Conservation (phyloP, 2,888 invertebrate species). For the Oegoconia quadripuncta region DNA sequence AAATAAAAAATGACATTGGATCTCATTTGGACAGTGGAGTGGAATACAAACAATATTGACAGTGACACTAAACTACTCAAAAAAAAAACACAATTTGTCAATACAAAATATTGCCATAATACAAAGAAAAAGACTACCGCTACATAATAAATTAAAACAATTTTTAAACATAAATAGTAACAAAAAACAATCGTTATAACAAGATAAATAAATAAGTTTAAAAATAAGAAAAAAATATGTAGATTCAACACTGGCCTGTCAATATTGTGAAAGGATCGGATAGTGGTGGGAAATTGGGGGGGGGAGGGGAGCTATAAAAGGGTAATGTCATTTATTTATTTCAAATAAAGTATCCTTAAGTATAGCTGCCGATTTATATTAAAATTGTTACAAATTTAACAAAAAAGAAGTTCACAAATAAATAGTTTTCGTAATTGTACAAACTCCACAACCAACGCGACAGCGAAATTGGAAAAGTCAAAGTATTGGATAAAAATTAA, state of each 20-base stretch:
- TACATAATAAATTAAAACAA: slow-evolving; percentile 76
- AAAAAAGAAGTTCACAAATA: slow-evolving; percentile 56
- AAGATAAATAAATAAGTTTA: slow-evolving; percentile 72
- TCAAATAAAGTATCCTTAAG: slow-evolving; percentile 71
- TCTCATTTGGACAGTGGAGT: slow-evolving; percentile 59
- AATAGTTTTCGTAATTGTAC: slow-evolving; percentile 42
- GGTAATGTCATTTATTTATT: slow-evolving; percentile 73
- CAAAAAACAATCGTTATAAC: slow-evolving; percentile 70
- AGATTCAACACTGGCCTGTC: slow-evolving; percentile 79
- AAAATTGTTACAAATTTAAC: slow-evolving; percentile 64
- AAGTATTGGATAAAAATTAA: slow-evolving; percentile 26
- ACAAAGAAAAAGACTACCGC: slow-evolving; percentile 53
- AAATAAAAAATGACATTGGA: slow-evolving; percentile 77
- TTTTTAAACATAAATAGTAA: slow-evolving; percentile 69
- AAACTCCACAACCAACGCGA: slow-evolving; percentile 55
- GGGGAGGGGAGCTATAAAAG: slow-evolving; percentile 25
- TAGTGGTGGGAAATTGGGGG: slow-evolving; percentile 26
- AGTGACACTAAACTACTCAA: slow-evolving; percentile 66
- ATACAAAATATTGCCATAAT: slow-evolving; percentile 55
- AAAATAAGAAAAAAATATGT: slow-evolving; percentile 56
- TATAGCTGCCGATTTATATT: slow-evolving; percentile 68
- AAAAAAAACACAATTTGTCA: slow-evolving; percentile 52
- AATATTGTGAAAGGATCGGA: slow-evolving; percentile 66
- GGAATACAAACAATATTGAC: slow-evolving; percentile 76
- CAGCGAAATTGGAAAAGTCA: slow-evolving; percentile 27